Base-by-base conservation (phyloP, 2,888 invertebrate species). In the Dimorphilus gyrociliatus region DNA sequence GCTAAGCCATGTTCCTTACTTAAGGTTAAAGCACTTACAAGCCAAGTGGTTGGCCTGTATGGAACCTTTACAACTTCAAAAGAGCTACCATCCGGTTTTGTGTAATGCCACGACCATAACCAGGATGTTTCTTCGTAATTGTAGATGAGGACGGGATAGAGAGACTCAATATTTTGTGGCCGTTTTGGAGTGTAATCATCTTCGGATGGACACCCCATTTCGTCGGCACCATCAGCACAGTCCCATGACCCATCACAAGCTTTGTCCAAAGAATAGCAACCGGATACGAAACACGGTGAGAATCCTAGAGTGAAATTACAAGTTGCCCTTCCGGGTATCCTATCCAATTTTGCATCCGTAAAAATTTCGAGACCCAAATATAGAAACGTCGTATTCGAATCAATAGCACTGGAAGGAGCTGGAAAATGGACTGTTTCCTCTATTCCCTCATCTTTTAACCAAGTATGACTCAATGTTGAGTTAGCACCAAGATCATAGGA, bases 91-190 rank as follows among this genome's bases (percentile, higher is more conserved):
- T 57, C 51, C n/a, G 56, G 56, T 27, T 55, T 55, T n/a, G 51
- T 48, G 42, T 51, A 54, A 33, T 44, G 42, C 29, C 88, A 88
- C 38, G 76, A 75, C 88, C 88, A 90, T 31, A 88, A 65, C 88
- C 88, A 90, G 34, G 81, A 80, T 37, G 81, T 81, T 61, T 86
- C 85, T 50, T 86, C 85, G 62, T 86, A 90, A 54, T 84, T 80
- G 0, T 86, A 71, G 54, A 81, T 78, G 36, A 86, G 74, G 36
- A n/a, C n/a, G n/a, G n/a, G n/a, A n/a, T n/a, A n/a, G n/a, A n/a
- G n/a, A n/a, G n/a, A n/a, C n/a, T n/a, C n/a, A n/a, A n/a, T n/a
- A n/a, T n/a, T n/a, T n/a, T n/a, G n/a, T n/a, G n/a, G n/a, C n/a
- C n/a, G n/a, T n/a, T n/a, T n/a, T n/a, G n/a, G n/a, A n/a, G n/a